phyloP scores from a whole-genome alignment of 2,888 invertebrate species.

The Linnaemya tessellans region DNA sequence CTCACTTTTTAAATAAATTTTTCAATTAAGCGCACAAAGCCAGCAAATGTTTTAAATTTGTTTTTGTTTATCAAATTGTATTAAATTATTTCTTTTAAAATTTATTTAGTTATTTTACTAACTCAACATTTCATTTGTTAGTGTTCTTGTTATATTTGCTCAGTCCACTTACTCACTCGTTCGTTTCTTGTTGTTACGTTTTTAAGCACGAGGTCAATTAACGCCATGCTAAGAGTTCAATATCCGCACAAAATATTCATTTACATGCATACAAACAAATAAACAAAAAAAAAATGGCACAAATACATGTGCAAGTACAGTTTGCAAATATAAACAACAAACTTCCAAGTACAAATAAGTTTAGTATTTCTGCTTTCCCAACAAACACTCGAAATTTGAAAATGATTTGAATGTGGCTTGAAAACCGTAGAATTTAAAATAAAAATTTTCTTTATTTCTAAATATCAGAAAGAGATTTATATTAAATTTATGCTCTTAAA shows the following conservation, averaged over 20 bases:
- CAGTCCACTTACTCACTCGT: not conserved
- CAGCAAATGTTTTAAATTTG: constrained; percentile 52
- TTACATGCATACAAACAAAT: constrained; percentile 51
- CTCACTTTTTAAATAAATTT: constrained; percentile 56
- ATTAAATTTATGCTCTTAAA: no score
- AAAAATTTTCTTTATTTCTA: no score
- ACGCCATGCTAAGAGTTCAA: constrained; percentile 80
- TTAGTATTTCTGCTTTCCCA: not conserved
- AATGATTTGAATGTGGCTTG: no score
- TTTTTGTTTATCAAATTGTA: constrained; percentile 54
- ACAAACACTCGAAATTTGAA: no score
- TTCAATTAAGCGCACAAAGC: constrained; percentile 38
- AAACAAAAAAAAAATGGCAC: constrained; percentile 35
- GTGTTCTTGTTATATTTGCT: constrained; percentile 44
- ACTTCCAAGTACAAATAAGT: constrained; percentile 35
- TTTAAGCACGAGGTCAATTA: constrained; percentile 82
- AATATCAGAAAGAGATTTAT: no score
- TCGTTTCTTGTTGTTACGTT: constrained; percentile 47
- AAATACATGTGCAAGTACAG: no score
- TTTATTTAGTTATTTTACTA: constrained; percentile 46
- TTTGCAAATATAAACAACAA: constrained; percentile 36
- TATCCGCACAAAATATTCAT: constrained; percentile 76
- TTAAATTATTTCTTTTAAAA: constrained; percentile 66
- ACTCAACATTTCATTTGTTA: constrained; percentile 28
- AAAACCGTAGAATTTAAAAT: no score